These are phyloP conservation scores for Oophaga sylvatica DNA, from an alignment of 2,797 vertebrate species.

Conservation along the genomic window DNA sequence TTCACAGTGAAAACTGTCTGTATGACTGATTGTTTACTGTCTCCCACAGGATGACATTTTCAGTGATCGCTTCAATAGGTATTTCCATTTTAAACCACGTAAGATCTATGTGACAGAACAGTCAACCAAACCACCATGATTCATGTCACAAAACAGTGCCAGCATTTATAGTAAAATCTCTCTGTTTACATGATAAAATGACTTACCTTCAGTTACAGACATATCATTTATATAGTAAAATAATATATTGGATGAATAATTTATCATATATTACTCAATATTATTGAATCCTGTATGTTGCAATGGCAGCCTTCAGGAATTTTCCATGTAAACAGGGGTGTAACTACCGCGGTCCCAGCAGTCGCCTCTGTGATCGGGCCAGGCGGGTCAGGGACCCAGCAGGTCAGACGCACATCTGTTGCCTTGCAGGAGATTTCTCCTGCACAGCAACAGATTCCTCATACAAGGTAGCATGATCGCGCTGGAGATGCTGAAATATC, in stretches of 20 bases:
- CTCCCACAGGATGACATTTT: slow-evolving; percentile 21
- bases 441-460: no score
- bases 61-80: slow-evolving; percentile 15
- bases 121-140: background rate
- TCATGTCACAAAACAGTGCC: background rate
- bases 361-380: no score
- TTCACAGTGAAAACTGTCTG: background rate
- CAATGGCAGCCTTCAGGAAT: background rate
- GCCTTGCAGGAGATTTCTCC: no score
- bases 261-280: background rate
- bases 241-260: background rate
- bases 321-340: no score
- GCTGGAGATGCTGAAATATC: no score
- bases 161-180: background rate
- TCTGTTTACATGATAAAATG: background rate
- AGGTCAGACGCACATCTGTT: no score
- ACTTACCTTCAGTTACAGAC: background rate
- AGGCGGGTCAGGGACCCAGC: no score
- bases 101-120: background rate
- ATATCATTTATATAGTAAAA: background rate
- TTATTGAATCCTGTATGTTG: background rate
- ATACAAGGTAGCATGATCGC: no score
- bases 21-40: background rate
- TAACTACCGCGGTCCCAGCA: no score
- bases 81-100: background rate